Evolutionary conservation across 2,113 vertebrate species (phyloP).

Genomic region (Mola mola): DNA sequence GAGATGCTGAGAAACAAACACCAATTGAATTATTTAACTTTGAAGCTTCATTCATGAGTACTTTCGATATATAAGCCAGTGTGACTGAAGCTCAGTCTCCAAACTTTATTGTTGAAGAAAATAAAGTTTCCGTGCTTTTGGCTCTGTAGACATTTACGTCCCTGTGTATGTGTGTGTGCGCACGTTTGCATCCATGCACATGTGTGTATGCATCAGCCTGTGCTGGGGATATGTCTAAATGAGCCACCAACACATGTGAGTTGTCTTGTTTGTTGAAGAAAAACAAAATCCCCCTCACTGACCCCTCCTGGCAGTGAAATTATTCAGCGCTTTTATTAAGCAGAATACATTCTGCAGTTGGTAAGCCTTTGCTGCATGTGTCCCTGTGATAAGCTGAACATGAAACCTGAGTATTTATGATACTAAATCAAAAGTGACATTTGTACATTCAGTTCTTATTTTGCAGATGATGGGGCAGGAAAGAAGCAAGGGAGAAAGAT

Average conservation of each 20-base stretch:
- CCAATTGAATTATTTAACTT: slow-evolving; percentile 63
- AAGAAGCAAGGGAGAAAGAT: too few relatives aligned
- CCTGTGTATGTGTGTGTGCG: slow-evolving; percentile 4
- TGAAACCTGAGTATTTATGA: slow-evolving; percentile 70
- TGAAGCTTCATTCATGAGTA: slow-evolving; percentile 60
- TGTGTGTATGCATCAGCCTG: slow-evolving; percentile 9
- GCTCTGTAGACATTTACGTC: background rate
- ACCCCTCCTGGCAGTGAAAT: slow-evolving; percentile 33
- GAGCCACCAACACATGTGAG: slow-evolving; percentile 4
- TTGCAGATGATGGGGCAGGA: slow-evolving; percentile 39
- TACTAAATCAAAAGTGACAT: slow-evolving; percentile 65
- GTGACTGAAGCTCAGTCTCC: slow-evolving; percentile 33
- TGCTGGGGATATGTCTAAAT: too few relatives aligned
- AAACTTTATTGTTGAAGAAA: slow-evolving; percentile 32
- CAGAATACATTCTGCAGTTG: slow-evolving; percentile 49
- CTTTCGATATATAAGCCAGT: slow-evolving; percentile 26
- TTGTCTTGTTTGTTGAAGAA: too few relatives aligned
- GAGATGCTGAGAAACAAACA: slow-evolving; percentile 67
- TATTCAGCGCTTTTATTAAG: slow-evolving; percentile 43
- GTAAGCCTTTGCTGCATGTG: slow-evolving; percentile 55
- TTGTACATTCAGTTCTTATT: slow-evolving; percentile 71
- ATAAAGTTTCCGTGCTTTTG: slow-evolving; percentile 25
- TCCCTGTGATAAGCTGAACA: slow-evolving; percentile 71
- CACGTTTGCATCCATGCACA: background rate
- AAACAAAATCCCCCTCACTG: background rate